phyloP scores from a whole-genome alignment of 2,113 vertebrate genomes.

The Nothocercus julius region DNA sequence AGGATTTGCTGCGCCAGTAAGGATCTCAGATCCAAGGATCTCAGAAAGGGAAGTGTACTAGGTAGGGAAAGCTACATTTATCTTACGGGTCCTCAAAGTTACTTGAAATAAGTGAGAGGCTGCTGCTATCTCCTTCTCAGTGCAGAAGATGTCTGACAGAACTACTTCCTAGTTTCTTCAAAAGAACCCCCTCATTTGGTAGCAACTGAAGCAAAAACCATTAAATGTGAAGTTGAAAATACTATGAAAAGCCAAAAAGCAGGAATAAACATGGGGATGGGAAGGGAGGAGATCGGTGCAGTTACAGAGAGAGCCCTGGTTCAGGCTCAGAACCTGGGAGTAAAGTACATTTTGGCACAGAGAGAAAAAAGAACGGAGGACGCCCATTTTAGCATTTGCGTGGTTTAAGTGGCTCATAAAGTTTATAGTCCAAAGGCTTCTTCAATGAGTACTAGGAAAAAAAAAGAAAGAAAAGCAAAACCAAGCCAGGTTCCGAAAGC shows the following conservation, averaged over 20 bases:
- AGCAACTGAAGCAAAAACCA: neutral
- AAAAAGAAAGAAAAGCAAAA: neutral
- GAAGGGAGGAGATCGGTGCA: neutral
- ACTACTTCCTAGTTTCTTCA: neutral
- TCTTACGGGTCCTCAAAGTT: neutral
- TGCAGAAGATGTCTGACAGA: neutral
- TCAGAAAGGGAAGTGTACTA: constrained; percentile 14
- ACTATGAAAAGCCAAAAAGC: neutral
- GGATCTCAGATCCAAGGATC: neutral
- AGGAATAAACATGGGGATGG: neutral
- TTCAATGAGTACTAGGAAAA: neutral
- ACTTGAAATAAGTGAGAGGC: neutral
- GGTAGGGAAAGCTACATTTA: neutral
- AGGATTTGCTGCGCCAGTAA: neutral
- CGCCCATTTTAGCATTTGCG: neutral
- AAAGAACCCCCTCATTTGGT: neutral
- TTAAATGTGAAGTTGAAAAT: neutral
- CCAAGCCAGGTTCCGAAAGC: neutral
- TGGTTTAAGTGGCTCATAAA: neutral
- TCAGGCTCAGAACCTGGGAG: neutral
- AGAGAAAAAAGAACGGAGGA: neutral
- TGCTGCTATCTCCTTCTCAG: neutral
- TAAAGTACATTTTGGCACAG: neutral
- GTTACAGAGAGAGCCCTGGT: neutral
- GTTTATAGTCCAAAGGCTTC: neutral